Evolutionary conservation across 2,888 invertebrate genomes (phyloP), one percentile per base, ranked within the genome.

Genomic region (Anaspis maculata): DNA sequence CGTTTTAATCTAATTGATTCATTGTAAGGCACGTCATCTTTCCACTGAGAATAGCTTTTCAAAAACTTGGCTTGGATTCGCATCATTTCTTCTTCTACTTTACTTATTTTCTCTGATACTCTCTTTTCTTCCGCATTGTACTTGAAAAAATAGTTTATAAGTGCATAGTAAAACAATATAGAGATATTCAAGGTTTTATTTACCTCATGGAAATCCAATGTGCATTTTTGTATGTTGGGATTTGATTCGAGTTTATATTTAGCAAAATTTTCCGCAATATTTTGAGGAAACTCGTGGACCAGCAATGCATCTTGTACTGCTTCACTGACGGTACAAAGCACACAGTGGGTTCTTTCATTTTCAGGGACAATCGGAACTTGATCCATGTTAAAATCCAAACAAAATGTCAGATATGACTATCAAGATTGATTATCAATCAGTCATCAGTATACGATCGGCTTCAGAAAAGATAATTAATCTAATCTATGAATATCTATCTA

Each of bases 251-350:
- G 35, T 27, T 49, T 45, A 29, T 52, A 51, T 26, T 51, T 54
- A 3, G 42, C 23, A 13, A 57, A 35, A 41, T 58, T 59, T 28
- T 49, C 41, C 1, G 56, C 54, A n/a, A 59, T 36, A 32, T 58
- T 52, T 39, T 42, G 34, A 9, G 56, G 47, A 34, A 52, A 48
- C 11, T 32, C 38, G n/a, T 16, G 41, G 42, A 27, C 45, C 37
- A 3, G 60, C 35, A 3, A 51, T n/a, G n/a, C 37, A 31, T 59
- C 53, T 37, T 62, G 60, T 27, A 65, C 62, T 3, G 51, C 44
- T 30, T 57, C 56, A 11, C 53, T 46, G 13, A 64, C 32, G 15
- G 57, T 28, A 16, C 42, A 41, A 7, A 52, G 45, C 7, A 57
- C 51, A 35, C 60, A 59, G 28, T 56, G 56, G 22, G 49, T 49